Evolutionary conservation across 2,888 invertebrate species (phyloP).

Genomic region (Apoda limacodes): DNA sequence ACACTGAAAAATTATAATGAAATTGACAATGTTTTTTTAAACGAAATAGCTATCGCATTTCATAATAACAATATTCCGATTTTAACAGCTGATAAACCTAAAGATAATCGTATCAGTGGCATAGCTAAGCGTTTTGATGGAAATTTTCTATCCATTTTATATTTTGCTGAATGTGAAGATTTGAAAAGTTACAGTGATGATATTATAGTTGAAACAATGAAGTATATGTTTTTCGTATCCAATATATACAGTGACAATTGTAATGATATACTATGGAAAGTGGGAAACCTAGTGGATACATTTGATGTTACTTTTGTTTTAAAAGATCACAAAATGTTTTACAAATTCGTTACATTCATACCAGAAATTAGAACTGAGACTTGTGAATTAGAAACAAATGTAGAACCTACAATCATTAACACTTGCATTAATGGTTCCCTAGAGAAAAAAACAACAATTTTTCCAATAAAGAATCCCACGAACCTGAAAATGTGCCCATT

Average conservation of each 20-base stretch:
- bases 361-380: conserved; percentile 28
- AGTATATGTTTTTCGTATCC: conserved; percentile 26
- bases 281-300: conserved; percentile 21
- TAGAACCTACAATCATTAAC: conserved; percentile 24
- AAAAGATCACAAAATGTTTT: conserved; percentile 13
- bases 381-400: conserved; percentile 24
- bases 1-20: background rate
- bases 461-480: conserved; percentile 28
- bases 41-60: conserved; percentile 3
- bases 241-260: conserved; percentile 16
- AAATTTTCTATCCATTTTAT: background rate
- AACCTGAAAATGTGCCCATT: conserved; percentile 41
- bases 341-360: conserved; percentile 26
- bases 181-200: background rate
- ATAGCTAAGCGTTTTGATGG: background rate
- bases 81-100: too few relatives aligned
- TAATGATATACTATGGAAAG: conserved; percentile 16
- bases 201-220: conserved; percentile 23
- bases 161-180: background rate
- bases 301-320: conserved; percentile 31
- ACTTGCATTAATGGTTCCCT: conserved; percentile 27
- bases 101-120: background rate
- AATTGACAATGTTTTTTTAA: too few relatives aligned
- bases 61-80: conserved; percentile 11
- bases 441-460: conserved; percentile 20